Evolutionary conservation across 2,797 vertebrate genomes (phyloP).

Genomic region (Aplochiton taeniatus): DNA sequence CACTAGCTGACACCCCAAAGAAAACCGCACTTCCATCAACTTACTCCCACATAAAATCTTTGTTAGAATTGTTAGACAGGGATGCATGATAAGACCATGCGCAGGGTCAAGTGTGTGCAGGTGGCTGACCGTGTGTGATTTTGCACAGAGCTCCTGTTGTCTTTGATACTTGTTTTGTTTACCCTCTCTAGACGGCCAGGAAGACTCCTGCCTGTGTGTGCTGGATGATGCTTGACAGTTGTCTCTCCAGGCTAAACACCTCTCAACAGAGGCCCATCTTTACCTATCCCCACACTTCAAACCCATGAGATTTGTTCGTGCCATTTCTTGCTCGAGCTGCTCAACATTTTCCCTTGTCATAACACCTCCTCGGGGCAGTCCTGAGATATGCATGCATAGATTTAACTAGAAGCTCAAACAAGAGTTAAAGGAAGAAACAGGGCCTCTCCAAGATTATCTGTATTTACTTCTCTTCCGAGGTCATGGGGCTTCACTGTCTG

Average conservation of each 20-base stretch:
- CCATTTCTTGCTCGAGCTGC: constrained; percentile 76
- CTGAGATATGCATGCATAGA: constrained; percentile 53
- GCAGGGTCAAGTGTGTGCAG: constrained; percentile 19
- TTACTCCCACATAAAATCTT: constrained; percentile 27
- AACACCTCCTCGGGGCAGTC: constrained; percentile 68
- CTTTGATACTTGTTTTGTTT: constrained; percentile 59
- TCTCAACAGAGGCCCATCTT: constrained; percentile 72
- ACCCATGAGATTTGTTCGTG: constrained; percentile 72
- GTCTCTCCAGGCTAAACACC: constrained; percentile 75
- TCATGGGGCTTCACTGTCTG: constrained; percentile 66
- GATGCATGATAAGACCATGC: constrained; percentile 12
- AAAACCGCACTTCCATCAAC: constrained; percentile 66
- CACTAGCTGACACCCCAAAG: constrained; percentile 50
- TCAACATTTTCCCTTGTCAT: constrained; percentile 75
- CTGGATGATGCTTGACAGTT: constrained; percentile 60
- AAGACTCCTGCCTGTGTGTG: constrained; percentile 59
- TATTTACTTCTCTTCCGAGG: constrained; percentile 51
- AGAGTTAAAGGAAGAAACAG: constrained; percentile 22
- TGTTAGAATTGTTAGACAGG: constrained; percentile 4
- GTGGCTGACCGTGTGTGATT: constrained; percentile 29
- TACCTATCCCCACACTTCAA: constrained; percentile 62
- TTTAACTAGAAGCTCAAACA: constrained; percentile 53
- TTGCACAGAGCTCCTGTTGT: constrained; percentile 48
- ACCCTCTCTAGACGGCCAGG: constrained; percentile 49
- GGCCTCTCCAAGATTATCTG: constrained; percentile 42